phyloP scores from a whole-genome alignment of 2,797 vertebrate species.

The Ptychadena robeensis region DNA sequence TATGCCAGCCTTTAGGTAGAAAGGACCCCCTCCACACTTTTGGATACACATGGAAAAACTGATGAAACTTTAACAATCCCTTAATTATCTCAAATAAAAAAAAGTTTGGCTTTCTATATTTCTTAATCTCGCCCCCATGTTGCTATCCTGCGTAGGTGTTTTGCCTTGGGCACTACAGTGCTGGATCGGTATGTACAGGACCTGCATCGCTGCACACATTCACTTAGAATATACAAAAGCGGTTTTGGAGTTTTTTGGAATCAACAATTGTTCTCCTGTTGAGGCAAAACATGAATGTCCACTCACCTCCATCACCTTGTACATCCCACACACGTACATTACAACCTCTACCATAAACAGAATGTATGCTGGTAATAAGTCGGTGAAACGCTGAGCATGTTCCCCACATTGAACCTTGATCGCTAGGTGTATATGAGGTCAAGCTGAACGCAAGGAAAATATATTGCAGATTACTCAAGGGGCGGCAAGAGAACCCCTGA shows the following conservation, averaged over 20 bases:
- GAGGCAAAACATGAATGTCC: not conserved
- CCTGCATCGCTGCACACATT: not conserved
- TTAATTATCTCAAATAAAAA: not conserved
- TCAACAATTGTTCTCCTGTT: constrained; percentile 13
- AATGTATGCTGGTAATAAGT: not conserved
- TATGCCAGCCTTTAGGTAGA: too few species aligned
- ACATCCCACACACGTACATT: not conserved
- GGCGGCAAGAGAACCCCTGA: too few species aligned
- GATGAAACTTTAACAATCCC: not conserved
- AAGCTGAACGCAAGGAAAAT: too few species aligned
- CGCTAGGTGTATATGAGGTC: too few species aligned
- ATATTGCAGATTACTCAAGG: too few species aligned
- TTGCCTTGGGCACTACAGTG: constrained; percentile 6
- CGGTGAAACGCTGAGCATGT: not conserved
- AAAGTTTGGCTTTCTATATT: not conserved
- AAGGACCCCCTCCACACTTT: too few species aligned
- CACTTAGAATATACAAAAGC: constrained; percentile 6
- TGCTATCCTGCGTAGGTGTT: constrained; percentile 8
- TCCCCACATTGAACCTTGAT: too few species aligned
- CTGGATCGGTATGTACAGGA: constrained; percentile 16
- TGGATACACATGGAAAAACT: too few species aligned
- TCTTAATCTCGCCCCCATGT: not conserved
- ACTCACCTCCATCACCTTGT: not conserved
- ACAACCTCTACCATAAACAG: not conserved
- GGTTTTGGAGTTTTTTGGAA: not conserved